Base-by-base conservation (phyloP, 2,888 invertebrate genomes). In the Campoletis raptor region DNA sequence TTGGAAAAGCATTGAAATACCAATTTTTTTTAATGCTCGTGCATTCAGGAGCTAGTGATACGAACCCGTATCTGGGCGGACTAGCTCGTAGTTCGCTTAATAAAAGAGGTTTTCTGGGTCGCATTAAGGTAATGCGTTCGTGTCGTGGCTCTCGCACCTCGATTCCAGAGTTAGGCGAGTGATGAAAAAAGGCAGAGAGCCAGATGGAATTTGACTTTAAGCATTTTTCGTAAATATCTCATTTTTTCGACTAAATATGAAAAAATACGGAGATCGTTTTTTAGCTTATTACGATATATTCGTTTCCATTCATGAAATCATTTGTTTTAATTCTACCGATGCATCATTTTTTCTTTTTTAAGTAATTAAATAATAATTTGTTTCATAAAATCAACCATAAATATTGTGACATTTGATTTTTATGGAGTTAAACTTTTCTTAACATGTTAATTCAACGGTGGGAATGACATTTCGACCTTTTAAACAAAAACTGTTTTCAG, bases 31-130 rank as follows among this genome's bases (percentile, higher is more conserved):
- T 77, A 70, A 69, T 61, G 70, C 30, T 81, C 81, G 72, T 85
- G 79, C 85, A 82, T 78, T 21, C 48, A 57, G 57, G 61, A 66
- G 70, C 81, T 57, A 82, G 87, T 74, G 88, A 85, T 86, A 81
- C 78, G 82, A 82, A 83, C 42, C 72, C 85, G 69, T 87, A 86
- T 84, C 69, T 70, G 82, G 69, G 77, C 69, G 66, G 64, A 83
- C 73, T 42, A 45, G 79, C 73, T 21, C 78, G 77, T 69, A 42
- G 88, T 88, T 86, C 85, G 89, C 88, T 88, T 91, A 92, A 92
- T 92, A 93, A 92, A 93, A 92, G 92, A 91, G 92, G 90, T 92
- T 84, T 93, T 93, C 92, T 92, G 89, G 92, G 92, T 91, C 91
- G 91, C 93, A 92, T 93, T 93, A 93, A 91, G 92, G 92, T 92